Base-by-base conservation (phyloP, 2,113 vertebrate species). In the Larimichthys polyactis region DNA sequence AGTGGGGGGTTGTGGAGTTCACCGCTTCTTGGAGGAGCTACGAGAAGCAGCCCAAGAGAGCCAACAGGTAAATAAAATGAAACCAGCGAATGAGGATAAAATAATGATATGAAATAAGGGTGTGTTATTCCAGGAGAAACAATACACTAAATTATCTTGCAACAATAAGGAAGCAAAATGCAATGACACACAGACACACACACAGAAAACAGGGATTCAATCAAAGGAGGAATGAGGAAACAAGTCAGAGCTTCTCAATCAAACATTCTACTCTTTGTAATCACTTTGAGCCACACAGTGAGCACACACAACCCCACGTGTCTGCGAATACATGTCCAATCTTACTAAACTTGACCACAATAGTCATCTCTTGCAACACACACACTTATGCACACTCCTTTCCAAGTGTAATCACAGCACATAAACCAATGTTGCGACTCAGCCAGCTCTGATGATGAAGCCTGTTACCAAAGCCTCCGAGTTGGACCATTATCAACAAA, bases 401-500 rank as follows among this genome's bases (percentile, higher is more conserved):
- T 60, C 36, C 17, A 71, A 83, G 62, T 72, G 48, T 68, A 88
- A 90, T 85, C 57, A 73, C 69, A 68, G 60, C 79, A 79, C n/a
- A 75, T 58, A 71, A 87, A 87, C 60, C 62, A 77, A 87, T 79
- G 75, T 27, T 64, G 54, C 49, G 60, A 65, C 80, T 14, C 79
- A 78, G 78, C 78, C 71, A 70, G 20, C 10, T 36, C 60, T 65
- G 58, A 75, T 46, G 68, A 90, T 89, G 54, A 85, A 79, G 65
- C 52, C 67, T 46, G 71, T 71, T 80, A 83, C 60, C 71, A 84
- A 84, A 91, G 67, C 87, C 63, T 82, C 75, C 44, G 64, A 73
- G 69, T 27, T 86, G 78, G 71, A 83, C 67, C 71, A 75, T 74
- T 72, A 86, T 78, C 79, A 88, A 79, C 85, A 92, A 93, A 90